Evolutionary conservation across 2,113 vertebrate genomes (phyloP), one percentile per base, ranked within the genome.

Genomic region (Opisthocomus hoazin): DNA sequence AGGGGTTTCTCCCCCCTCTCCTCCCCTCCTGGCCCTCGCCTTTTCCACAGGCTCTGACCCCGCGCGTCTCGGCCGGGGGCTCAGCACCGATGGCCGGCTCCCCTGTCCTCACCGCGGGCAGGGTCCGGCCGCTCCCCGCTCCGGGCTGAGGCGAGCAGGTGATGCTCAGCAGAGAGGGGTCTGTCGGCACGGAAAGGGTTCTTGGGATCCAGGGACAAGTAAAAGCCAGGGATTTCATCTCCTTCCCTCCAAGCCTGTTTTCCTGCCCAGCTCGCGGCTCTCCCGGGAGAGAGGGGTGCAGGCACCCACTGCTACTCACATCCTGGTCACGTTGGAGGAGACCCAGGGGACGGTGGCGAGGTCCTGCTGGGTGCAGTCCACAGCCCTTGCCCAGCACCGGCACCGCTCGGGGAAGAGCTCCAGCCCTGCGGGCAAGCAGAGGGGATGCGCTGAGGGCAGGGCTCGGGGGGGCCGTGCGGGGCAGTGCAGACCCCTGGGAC

Each of bases 301-400:
- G 2, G 27, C 9, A 21, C 69, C 41, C 36, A 0, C 24, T 1
- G 15, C 34, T 94, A 97, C 98, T 98, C 96, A 98, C 98, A 98
- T 87, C 84, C 87, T 95, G 13, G 97, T 98, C 26, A 97, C 77
- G 4, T 97, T 98, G 75, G 90, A 94, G 43, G 97, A 97, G 9
- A 96, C 87, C 13, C 36, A 30, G n/a, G 98, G 98, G 15, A 98
- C 86, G 3, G 91, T 5, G 16, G 57, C 9, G 2, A 98, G 96
- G 43, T 88, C 89, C 91, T 32, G 96, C 41, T 68, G 66, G 4
- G 97, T 97, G 76, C 98, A 98, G 83, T 97, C 96, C 30, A 98
- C 68, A 13, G 91, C 83, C 23, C 90, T 69, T 51, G 93, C 96
- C 70, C 82, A 54, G 76, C 98, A 98, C 21, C 34, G 48, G 65